Base-by-base conservation (phyloP, 2,888 invertebrate species). In the Gortyna flavago region DNA sequence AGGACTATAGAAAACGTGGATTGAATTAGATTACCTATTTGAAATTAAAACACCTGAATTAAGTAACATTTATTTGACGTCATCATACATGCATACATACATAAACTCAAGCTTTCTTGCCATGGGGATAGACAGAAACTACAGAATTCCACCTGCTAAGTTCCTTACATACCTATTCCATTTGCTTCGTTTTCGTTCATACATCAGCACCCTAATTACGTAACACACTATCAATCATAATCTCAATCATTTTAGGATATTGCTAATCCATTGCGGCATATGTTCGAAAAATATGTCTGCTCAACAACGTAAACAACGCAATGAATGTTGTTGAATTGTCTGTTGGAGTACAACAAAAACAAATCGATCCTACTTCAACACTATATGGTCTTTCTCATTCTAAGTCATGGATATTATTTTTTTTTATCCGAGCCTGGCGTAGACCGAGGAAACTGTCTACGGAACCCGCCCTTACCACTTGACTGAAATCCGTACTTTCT, bases 1-100 rank as follows among this genome's bases (percentile, higher is more conserved):
- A 66, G 59, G 71, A 67, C 83, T 83, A 80, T 21, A 35, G n/a
- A 65, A 85, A 72, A 83, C 71, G 73, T 83, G 77, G 69, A 51
- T 48, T 54, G 73, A 81, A 77, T 76, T 74, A 79, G 48, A 79
- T 74, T 67, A 13, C 11, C 11, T 11, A 70, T 18, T 32, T 32
- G n/a, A 21, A 54, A 41, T 59, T 29, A 6, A 70, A 82, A 80
- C 68, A 73, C 70, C 68, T 83, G 65, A 79, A 41, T 51, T 48
- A 32, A 11, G 41, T 35, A 62, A 62, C 9, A 62, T 21, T 35
- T 35, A 11, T 59, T 38, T 9, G 9, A 54, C 78, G 64, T 75
- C 32, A 68, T 32, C 41, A 25, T 9, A 18, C 32, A 68, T 54
- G 54, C 54, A 51, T 18, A 29, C 21, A 16, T 62, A 32, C 9